Percentiles rank a stretch among this genome's conserved stretches.
Conservation (phyloP, 30 jellyfish, hydroid and myxozoan species). For the Haliclystus octoradiatus region DNA sequence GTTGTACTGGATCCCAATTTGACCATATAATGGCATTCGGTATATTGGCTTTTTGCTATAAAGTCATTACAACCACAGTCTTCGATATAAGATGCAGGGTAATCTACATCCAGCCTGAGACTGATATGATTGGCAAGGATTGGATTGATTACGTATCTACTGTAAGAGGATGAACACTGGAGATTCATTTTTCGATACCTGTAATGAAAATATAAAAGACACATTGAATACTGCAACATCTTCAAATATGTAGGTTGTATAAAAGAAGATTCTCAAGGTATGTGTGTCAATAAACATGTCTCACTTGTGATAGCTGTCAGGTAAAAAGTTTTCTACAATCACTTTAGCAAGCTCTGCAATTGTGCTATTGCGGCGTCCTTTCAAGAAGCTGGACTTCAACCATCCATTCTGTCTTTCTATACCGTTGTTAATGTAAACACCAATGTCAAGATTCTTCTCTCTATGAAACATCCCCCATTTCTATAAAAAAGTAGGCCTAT, state of each 20-base stretch:
- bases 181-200: background rate
- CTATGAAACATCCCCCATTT: constrained; percentile 30
- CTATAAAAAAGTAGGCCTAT: background rate
- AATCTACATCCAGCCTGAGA: no score
- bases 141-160: background rate
- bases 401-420: constrained; percentile 35
- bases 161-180: background rate
- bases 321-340: constrained; percentile 18
- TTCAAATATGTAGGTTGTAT: no score
- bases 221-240: no score
- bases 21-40: no score
- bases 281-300: background rate
- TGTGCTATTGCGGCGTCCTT: constrained; percentile 15
- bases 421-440: constrained; percentile 29
- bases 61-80: no score
- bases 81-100: no score
- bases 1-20: no score
- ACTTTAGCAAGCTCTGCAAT: constrained; percentile 25
- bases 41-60: no score
- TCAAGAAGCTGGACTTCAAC: constrained; percentile 30
- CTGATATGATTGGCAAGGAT: no score
- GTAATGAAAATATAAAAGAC: background rate
- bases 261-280: no score
- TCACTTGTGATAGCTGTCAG: constrained; percentile 46
- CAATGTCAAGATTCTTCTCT: constrained; percentile 19